A percentile compares a stretch with the other conserved stretches of the same genome.
These are phyloP conservation scores for Lepidurus packardi DNA, from an alignment of 1,140 invertebrate genomes.

Conservation along the genomic window DNA sequence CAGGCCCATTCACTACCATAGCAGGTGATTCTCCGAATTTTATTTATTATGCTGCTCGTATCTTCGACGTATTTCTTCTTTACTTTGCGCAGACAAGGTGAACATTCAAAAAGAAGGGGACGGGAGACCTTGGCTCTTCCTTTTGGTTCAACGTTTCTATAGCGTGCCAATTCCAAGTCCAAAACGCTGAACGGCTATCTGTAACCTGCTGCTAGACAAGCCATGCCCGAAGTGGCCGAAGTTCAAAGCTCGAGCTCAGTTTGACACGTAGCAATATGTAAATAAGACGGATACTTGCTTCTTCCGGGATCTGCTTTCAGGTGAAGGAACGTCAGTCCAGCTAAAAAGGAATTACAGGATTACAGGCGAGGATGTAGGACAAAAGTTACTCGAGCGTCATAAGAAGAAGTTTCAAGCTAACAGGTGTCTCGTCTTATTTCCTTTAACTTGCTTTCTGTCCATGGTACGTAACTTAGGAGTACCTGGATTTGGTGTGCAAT, in stretches of 20 bases:
- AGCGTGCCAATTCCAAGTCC: background rate
- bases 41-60: background rate
- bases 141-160: background rate
- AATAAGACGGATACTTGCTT: background rate
- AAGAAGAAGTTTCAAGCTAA: background rate
- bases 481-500: background rate
- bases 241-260: background rate
- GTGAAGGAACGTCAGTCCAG: background rate
- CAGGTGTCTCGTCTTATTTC: too few relatives aligned
- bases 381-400: background rate
- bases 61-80: background rate
- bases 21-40: background rate
- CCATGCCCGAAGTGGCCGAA: background rate
- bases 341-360: background rate
- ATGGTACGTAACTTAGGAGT: background rate
- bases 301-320: background rate
- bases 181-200: constrained; percentile 4
- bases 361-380: background rate
- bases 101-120: background rate
- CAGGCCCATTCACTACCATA: too few relatives aligned
- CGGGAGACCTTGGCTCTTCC: background rate
- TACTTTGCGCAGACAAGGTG: background rate
- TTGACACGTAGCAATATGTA: constrained; percentile 15
- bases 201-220: background rate
- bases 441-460: background rate